Evolutionary conservation across 2,888 invertebrate genomes (phyloP), one percentile per base, ranked within the genome.

Genomic region (Apodemia mormo): DNA sequence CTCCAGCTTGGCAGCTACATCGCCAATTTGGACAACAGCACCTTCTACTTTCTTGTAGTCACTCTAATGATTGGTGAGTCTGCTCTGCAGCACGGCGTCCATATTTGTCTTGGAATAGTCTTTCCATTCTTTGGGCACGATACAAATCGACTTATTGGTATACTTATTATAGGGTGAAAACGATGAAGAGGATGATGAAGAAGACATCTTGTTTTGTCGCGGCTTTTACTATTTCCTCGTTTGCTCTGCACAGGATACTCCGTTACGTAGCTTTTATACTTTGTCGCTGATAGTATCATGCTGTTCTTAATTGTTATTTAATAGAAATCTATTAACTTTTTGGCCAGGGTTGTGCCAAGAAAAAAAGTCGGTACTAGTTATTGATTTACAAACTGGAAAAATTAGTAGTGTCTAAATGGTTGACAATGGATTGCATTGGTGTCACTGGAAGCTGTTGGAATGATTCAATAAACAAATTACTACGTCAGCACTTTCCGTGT

Each of bases 21-120:
- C 33, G 33, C 33, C 33, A 3, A 33, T 33, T 33, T 33, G 33
- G 33, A 33, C 33, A 2, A 33, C 33, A 33, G 33, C 3, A 3
- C 33, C 7, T 2, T 58, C 7, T 9, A 58, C 58, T 12, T 58
- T 58, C n/a, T 58, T n/a, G 58, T 9, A 58, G 58, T 5, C 58
- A 22, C n/a, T 14, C 58, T 1, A 58, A 58, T 58, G 58, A 29
- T 22, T 58, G 58, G 9, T 58, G n/a, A 58, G 58, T 5, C n/a
- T 58, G 58, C 58, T 58, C n/a, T 58, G 22, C 58, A 58, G 58
- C 22, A 58, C 58, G n/a, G n/a, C n/a, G 58, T 58, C 58, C 58
- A 58, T 14, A 0, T 8, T 58, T 58, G 7, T n/a, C 30, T 58
- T 2, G 6, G 58, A 14, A 14, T 49, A 49, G 4, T 49, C 7